These are phyloP conservation scores for Pollenia angustigena DNA, from an alignment of 2,888 invertebrate species.

Conservation along the genomic window DNA sequence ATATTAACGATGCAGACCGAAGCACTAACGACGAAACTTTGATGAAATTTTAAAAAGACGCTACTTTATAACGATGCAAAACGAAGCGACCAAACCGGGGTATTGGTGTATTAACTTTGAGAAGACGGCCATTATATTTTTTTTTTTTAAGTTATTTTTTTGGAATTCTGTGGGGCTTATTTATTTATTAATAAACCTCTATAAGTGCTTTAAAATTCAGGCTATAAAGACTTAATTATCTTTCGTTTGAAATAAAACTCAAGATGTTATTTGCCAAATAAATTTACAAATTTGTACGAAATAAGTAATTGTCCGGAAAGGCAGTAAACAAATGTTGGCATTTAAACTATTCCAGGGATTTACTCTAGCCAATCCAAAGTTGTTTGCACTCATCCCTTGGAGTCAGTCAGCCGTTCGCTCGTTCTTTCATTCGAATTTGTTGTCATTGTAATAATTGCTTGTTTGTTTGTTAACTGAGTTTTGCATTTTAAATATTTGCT, in stretches of 20 bases:
- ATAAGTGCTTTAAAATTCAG: too few species aligned
- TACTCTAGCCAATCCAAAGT: constrained; percentile 35
- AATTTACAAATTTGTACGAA: constrained; percentile 41
- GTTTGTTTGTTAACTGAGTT: constrained; percentile 55
- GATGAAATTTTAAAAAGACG: too few species aligned
- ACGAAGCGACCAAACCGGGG: too few species aligned
- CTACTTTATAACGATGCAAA: too few species aligned
- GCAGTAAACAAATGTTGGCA: constrained; percentile 9
- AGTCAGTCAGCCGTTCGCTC: neutral
- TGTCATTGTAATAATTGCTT: constrained; percentile 51
- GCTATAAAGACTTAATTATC: too few species aligned
- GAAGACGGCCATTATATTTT: too few species aligned
- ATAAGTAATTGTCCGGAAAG: constrained; percentile 53
- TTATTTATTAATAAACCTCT: too few species aligned
- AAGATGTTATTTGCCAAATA: constrained; percentile 40
- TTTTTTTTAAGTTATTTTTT: too few species aligned
- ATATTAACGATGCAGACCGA: too few species aligned
- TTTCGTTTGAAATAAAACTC: neutral
- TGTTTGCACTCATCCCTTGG: constrained; percentile 34
- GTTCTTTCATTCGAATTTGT: constrained; percentile 8
- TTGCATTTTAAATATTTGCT: constrained; percentile 62
- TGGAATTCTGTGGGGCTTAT: too few species aligned
- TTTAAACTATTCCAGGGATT: constrained; percentile 15
- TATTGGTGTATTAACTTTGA: too few species aligned
- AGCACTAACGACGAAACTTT: too few species aligned